Evolutionary conservation across 2,888 invertebrate genomes (phyloP), one percentile per base, ranked within the genome.

Genomic region (Sinopyrophorus schimmeli): DNA sequence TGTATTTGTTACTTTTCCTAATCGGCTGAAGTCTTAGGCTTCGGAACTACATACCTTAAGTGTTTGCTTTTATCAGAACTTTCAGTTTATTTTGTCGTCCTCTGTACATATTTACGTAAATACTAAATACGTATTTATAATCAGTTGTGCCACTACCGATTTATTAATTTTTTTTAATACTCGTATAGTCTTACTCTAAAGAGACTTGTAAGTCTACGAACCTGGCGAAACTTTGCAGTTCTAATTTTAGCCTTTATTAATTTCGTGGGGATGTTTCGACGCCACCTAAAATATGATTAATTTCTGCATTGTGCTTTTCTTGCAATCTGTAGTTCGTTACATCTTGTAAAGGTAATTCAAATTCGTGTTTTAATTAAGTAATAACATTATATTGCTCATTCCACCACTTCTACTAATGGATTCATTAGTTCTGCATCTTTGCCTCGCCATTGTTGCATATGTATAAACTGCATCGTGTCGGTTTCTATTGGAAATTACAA

Each of bases 351-450:
- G 69, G 69, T 70, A 68, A 65, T 67, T 66, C 61, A 59, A 64
- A 68, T 67, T 67, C 65, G 62, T 60, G 66, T 68, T 71, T 71
- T 69, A 71, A 71, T 70, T 70, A 71, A 70, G 59, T 68, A 66
- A 69, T 67, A 68, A 66, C 66, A 59, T 66, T 66, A 65, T 60
- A 57, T 54, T 57, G 58, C 57, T 54, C 59, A 55, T 55, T 47
- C 37, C 21, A 53, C 60, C 64, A 59, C 67, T 64, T 64, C 66
- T 68, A 66, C 64, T 63, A 30, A 55, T 46, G 38, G 52, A 54
- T 59, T 57, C 60, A 59, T 60, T 61, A 58, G 55, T 59, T 53
- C 20, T 39, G 23, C 47, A 41, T 53, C 51, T 57, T 55, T 57
- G 47, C 47, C 53, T 53, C 48, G 26, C 51, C 24, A 47, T 58